Conservation (phyloP, 2,888 invertebrate genomes). For the Callyntrura guangdongensis region DNA sequence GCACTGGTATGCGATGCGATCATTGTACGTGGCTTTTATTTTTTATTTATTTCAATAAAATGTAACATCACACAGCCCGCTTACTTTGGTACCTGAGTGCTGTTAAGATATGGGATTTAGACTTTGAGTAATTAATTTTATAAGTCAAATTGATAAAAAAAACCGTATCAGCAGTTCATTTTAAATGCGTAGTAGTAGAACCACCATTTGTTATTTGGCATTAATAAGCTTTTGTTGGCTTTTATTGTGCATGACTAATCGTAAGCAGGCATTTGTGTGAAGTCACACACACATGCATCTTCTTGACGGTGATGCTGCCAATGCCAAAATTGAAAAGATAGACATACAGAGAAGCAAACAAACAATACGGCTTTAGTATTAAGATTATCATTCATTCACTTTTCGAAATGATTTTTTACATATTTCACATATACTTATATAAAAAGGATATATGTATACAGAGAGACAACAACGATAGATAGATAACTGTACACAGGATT, state of each 20-base stretch:
- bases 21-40: no score
- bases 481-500: constrained; percentile 58
- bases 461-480: not conserved
- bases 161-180: constrained; percentile 19
- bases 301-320: not conserved
- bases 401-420: not conserved
- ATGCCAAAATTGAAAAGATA: not conserved
- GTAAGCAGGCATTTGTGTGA: not conserved
- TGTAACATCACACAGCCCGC: no score
- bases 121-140: constrained; percentile 55
- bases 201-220: not conserved
- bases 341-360: not conserved
- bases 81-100: no score
- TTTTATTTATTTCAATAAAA: no score
- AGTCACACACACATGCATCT: not conserved
- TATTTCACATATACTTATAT: not conserved
- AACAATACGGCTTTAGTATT: not conserved
- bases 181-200: not conserved
- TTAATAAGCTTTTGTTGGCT: not conserved
- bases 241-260: constrained; percentile 31
- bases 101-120: not conserved
- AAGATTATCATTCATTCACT: not conserved
- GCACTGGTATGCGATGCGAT: no score
- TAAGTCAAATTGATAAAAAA: constrained; percentile 55
- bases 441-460: not conserved